phyloP scores from a whole-genome alignment of 2,888 invertebrate genomes.

The Carcina quercana region DNA sequence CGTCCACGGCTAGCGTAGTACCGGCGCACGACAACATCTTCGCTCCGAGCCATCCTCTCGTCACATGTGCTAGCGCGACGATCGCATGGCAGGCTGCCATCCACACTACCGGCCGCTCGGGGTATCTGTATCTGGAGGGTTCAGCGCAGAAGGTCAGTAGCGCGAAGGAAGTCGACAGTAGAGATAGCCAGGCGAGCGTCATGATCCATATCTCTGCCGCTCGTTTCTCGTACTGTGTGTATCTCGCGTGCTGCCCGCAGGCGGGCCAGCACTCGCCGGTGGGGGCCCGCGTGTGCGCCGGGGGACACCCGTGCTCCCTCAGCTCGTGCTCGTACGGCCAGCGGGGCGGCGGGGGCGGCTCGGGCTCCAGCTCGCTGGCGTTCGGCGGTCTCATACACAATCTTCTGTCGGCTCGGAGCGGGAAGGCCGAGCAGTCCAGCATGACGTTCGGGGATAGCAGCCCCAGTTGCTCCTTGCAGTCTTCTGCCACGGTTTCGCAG shows the following conservation, averaged over 20 bases:
- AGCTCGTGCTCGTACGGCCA: conserved; percentile 57
- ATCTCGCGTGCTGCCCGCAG: conserved; percentile 81
- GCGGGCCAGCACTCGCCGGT: conserved; percentile 77
- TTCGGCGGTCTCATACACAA: conserved; percentile 84
- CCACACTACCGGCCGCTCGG: conserved; percentile 93
- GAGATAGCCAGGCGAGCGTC: conserved; percentile 84
- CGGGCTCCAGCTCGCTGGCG: conserved; percentile 56
- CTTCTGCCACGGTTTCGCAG: conserved; percentile 83
- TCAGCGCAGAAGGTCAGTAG: conserved; percentile 92
- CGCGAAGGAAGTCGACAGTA: conserved; percentile 88
- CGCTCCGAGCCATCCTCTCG: conserved; percentile 77
- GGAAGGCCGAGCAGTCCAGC: conserved; percentile 86
- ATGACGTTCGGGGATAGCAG: conserved; percentile 83
- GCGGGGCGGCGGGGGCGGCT: conserved; percentile 51
- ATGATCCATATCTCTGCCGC: conserved; percentile 84
- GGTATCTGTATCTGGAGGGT: conserved; percentile 91
- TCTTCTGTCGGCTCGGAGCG: conserved; percentile 79
- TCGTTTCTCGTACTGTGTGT: conserved; percentile 79
- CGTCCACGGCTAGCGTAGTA: conserved; percentile 58
- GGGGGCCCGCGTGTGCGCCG: conserved; percentile 73
- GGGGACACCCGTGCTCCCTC: conserved; percentile 69
- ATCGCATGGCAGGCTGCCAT: conserved; percentile 90
- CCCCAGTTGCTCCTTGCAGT: conserved; percentile 82
- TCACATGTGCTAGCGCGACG: conserved; percentile 83
- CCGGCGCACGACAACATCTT: conserved; percentile 47